phyloP scores from a whole-genome alignment of 2,113 vertebrate species.

The Xenopus borealis region DNA sequence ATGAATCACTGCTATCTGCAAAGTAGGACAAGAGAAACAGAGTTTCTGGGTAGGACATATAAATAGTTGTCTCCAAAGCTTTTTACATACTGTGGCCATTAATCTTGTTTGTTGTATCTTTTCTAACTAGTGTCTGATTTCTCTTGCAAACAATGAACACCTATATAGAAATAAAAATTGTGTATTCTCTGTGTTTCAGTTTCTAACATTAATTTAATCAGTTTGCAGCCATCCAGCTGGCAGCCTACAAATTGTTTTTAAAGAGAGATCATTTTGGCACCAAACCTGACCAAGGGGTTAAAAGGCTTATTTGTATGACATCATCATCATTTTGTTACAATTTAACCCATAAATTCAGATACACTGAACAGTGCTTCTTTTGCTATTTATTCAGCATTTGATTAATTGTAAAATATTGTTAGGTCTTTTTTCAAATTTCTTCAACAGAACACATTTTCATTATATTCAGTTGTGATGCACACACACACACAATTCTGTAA shows the following conservation, averaged over 20 bases:
- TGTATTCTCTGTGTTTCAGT: neutral
- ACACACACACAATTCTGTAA: too few relatives aligned
- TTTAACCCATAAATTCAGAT: too few relatives aligned
- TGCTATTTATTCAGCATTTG: neutral
- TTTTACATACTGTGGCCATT: conserved; percentile 19
- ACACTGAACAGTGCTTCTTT: neutral
- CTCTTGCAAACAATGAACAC: neutral
- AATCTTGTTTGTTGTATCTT: conserved; percentile 14
- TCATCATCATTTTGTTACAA: too few relatives aligned
- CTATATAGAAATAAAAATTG: neutral
- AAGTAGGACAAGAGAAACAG: conserved; percentile 31
- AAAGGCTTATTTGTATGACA: too few relatives aligned
- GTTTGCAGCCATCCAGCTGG: neutral
- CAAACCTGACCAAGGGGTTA: too few relatives aligned
- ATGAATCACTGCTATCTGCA: conserved; percentile 36
- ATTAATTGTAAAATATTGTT: neutral
- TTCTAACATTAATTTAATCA: neutral
- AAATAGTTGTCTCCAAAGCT: conserved; percentile 31
- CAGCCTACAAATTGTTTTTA: too few relatives aligned
- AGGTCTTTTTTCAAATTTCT: too few relatives aligned
- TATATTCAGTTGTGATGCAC: too few relatives aligned
- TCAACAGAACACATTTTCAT: too few relatives aligned
- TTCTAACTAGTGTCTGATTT: neutral
- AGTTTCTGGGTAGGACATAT: conserved; percentile 27
- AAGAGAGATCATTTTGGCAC: too few relatives aligned